Base-by-base conservation (phyloP, 2,888 invertebrate genomes). In the Toxonevra muliebris region DNA sequence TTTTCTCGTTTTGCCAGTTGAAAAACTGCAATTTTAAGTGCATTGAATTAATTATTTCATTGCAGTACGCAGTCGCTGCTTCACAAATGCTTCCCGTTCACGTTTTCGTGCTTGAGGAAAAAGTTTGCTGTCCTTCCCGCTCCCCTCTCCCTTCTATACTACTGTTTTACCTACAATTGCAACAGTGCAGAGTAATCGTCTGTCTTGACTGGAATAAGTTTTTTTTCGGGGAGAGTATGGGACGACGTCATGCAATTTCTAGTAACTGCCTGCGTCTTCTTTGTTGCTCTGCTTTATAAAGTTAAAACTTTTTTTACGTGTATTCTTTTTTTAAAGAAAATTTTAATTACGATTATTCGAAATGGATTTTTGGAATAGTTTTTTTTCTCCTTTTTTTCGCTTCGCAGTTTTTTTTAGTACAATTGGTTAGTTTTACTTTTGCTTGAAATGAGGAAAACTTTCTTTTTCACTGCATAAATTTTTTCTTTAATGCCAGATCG, bases 21-120 rank as follows among this genome's bases (percentile, higher is more conserved):
- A 66, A 71, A 30, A 71, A 69, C 73, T 72, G 72, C 71, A 75
- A 75, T 74, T 76, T 77, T 76, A 74, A 78, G 75, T 76, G 77
- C 77, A 80, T 77, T 78, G 80, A 80, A 80, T 79, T 80, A 80
- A 79, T 80, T 79, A 78, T 80, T 76, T 75, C 78, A 80, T 79
- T 77, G 43, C 65, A 55, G 75, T 76, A 9, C 72, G 73, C 61
- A 45, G 55, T 20, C 9, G 17, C 1, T 30, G 30, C 30, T 2
- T 30, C 30, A 30, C 30, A 7, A 30, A 30, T 30, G 30, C 7
- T 30, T 30, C 30, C 30, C 30, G 30, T 30, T 30, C 13, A n/a
- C 30, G 17, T 13, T 13, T 13, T 20, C 20, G 17, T 13, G 7
- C 12, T 9, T 55, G 40, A 10, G 9, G 30, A n/a, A 55, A 13